Conservation (phyloP, 2,113 vertebrate genomes). For the Chlamydotis undulata region DNA sequence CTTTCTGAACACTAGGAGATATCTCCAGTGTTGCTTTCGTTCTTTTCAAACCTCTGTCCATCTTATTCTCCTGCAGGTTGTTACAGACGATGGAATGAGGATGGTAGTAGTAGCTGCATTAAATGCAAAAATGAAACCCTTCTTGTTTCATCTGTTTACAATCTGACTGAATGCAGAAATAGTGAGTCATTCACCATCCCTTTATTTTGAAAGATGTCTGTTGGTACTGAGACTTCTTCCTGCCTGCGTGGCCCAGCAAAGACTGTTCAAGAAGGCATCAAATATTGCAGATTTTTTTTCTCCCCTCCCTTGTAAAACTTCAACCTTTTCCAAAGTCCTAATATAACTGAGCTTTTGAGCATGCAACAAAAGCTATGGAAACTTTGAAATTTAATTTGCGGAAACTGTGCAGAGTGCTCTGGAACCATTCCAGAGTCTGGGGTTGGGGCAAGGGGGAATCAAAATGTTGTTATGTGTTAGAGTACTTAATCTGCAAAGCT, state of each 20-base stretch:
- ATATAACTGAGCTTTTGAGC: neutral
- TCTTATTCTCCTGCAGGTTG: constrained; percentile 77
- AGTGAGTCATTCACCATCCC: constrained; percentile 71
- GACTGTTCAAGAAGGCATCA: neutral
- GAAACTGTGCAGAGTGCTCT: neutral
- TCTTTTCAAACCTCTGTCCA: neutral
- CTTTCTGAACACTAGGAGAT: neutral
- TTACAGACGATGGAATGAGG: constrained; percentile 79
- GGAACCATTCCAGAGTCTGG: neutral
- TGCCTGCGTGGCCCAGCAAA: neutral
- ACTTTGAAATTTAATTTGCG: neutral
- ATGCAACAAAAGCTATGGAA: neutral
- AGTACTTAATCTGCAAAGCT: neutral
- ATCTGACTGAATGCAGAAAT: constrained; percentile 81
- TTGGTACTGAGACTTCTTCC: neutral
- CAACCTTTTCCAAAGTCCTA: neutral
- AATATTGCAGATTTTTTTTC: neutral
- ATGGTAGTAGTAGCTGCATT: constrained; percentile 83
- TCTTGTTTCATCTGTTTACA: constrained; percentile 39
- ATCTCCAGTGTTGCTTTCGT: neutral
- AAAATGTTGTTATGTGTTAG: neutral
- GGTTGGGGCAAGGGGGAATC: too few species aligned
- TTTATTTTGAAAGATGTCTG: neutral
- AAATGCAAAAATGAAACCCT: constrained; percentile 78
- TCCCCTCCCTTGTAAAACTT: neutral